phyloP scores from a whole-genome alignment of 2,797 vertebrate genomes.

The Fratercula arctica region DNA sequence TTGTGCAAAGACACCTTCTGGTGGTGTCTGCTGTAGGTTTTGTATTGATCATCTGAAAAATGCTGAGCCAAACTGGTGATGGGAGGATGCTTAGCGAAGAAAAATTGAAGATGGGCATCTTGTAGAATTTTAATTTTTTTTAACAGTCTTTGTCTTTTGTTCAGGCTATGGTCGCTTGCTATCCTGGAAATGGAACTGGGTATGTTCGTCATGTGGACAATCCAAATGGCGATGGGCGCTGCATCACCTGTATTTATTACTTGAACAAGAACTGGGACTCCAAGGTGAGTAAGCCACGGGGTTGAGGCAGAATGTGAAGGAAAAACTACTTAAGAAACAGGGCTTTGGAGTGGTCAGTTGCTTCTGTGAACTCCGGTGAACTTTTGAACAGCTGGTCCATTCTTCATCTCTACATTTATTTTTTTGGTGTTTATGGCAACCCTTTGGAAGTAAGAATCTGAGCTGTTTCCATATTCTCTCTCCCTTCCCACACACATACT shows the following conservation, averaged over 20 bases:
- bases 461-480: background rate
- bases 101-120: background rate
- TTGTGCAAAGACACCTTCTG: background rate
- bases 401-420: background rate
- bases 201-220: constrained; percentile 97
- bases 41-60: background rate
- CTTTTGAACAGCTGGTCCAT: background rate
- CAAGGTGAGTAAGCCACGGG: constrained; percentile 75
- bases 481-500: background rate
- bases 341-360: background rate
- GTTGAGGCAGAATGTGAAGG: background rate
- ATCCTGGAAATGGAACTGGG: constrained; percentile 93
- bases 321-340: background rate
- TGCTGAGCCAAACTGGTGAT: background rate
- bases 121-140: background rate
- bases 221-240: constrained; percentile 90
- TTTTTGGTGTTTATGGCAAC: background rate
- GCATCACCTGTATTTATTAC: constrained; percentile 97
- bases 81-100: background rate
- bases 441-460: background rate
- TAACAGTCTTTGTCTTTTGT: constrained; percentile 10
- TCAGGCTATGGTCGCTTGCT: constrained; percentile 96
- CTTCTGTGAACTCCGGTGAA: background rate
- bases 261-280: constrained; percentile 95
- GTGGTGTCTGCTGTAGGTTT: background rate